phyloP scores from a whole-genome alignment of 2,888 invertebrate species.

The Apoda limacodes region DNA sequence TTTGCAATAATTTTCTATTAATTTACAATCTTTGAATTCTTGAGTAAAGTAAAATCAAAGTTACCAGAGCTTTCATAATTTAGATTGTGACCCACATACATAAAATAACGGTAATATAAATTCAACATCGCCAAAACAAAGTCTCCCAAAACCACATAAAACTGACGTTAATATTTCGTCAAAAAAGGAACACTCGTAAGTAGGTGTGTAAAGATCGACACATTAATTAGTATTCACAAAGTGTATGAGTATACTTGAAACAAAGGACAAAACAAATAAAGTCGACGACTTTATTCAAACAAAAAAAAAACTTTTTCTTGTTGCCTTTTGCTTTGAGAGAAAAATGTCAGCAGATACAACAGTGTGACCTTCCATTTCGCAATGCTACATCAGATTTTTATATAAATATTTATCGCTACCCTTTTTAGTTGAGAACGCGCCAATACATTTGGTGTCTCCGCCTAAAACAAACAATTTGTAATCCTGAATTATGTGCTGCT shows the following conservation, averaged over 20 bases:
- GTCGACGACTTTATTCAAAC: constrained; percentile 38
- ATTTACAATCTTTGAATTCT: no score
- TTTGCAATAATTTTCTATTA: no score
- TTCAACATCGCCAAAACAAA: no score
- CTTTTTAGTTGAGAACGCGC: constrained; percentile 64
- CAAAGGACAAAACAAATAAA: constrained; percentile 42
- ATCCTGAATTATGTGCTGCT: constrained; percentile 67
- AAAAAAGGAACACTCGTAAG: no score
- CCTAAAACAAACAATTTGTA: constrained; percentile 71
- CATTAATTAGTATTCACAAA: neutral
- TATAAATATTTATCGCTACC: constrained; percentile 59
- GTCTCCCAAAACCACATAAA: no score
- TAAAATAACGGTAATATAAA: no score
- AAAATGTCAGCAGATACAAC: constrained; percentile 34
- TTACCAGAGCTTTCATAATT: no score
- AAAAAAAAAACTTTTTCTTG: no score
- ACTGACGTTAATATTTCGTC: no score
- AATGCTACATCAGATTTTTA: constrained; percentile 50
- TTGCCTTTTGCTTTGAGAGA: constrained; percentile 47
- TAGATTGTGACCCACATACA: no score
- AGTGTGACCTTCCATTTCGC: constrained; percentile 38
- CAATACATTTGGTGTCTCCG: constrained; percentile 62
- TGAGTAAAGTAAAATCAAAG: no score
- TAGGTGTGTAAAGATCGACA: no score
- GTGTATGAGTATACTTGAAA: constrained; percentile 32